Percentiles rank a stretch among this genome's conserved stretches.
phyloP scores from a whole-genome alignment of 2,888 invertebrate genomes.

The Plemyria rubiginata region DNA sequence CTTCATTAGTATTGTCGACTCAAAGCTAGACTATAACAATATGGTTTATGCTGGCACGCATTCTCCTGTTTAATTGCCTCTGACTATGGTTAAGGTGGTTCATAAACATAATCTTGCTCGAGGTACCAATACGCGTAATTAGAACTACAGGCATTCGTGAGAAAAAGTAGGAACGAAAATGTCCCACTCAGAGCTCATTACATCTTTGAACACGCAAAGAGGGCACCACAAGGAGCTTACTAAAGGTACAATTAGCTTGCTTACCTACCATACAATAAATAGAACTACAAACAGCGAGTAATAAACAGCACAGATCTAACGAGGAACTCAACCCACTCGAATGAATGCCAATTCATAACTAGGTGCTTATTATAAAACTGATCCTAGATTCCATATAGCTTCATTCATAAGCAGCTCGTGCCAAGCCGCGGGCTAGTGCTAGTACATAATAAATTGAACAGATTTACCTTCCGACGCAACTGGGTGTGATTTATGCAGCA shows the following conservation, averaged over 20 bases:
- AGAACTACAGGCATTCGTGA: background rate
- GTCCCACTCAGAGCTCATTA: background rate
- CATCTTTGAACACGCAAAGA: background rate
- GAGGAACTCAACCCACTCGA: constrained; percentile 26
- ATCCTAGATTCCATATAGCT: constrained; percentile 33
- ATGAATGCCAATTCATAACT: constrained; percentile 20
- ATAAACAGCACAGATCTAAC: background rate
- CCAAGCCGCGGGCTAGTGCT: constrained; percentile 40
- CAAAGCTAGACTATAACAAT: too few relatives aligned
- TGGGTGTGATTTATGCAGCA: constrained; percentile 74
- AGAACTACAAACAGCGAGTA: too few relatives aligned
- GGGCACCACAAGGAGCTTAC: background rate
- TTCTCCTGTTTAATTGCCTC: background rate
- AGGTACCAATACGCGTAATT: background rate
- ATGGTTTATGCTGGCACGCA: background rate
- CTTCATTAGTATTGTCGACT: too few relatives aligned
- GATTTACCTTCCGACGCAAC: constrained; percentile 67
- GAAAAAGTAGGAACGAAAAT: background rate
- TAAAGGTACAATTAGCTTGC: background rate
- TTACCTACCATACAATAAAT: background rate
- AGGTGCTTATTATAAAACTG: constrained; percentile 5
- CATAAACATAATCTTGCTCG: background rate
- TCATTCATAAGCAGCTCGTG: constrained; percentile 32
- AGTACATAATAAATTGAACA: constrained; percentile 72
- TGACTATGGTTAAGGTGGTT: too few relatives aligned